A percentile compares a stretch with the other conserved stretches of the same genome.
Conservation (phyloP, 92 coral and sea anemone genomes). For the Meandrina meandrites region DNA sequence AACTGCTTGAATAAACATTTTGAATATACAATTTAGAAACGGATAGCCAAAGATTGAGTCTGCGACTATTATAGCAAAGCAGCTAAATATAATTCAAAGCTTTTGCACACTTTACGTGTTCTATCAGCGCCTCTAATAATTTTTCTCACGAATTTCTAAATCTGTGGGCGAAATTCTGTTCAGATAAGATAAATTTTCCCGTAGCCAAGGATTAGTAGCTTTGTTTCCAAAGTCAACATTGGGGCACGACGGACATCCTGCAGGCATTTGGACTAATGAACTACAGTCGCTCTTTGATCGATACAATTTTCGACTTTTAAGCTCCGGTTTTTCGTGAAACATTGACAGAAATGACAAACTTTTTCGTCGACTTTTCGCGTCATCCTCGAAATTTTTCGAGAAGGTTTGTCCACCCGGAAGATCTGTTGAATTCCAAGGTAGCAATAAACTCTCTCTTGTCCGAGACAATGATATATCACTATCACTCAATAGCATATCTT, state of each 20-base stretch:
- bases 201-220: conserved; percentile 15
- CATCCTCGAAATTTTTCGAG: neutral
- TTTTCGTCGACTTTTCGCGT: conserved; percentile 1
- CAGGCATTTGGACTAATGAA: neutral
- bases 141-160: conserved; percentile 3
- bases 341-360: conserved; percentile 7
- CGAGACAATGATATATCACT: neutral
- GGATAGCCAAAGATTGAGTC: neutral
- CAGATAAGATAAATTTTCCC: conserved; percentile 2
- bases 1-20: neutral
- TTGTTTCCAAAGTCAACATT: neutral
- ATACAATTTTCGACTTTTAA: neutral
- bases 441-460: neutral
- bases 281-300: conserved; percentile 45
- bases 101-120: neutral
- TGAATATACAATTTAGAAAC: neutral
- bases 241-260: neutral
- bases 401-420: neutral
- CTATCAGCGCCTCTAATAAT: neutral
- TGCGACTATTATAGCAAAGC: neutral
- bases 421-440: conserved; percentile 8
- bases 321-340: neutral
- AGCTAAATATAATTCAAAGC: neutral
- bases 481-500: neutral
- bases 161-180: conserved; percentile 12